Percentiles rank a stretch among this genome's conserved stretches.
phyloP scores from a whole-genome alignment of 1,140 invertebrate species.

The Tetragonula clypearis region DNA sequence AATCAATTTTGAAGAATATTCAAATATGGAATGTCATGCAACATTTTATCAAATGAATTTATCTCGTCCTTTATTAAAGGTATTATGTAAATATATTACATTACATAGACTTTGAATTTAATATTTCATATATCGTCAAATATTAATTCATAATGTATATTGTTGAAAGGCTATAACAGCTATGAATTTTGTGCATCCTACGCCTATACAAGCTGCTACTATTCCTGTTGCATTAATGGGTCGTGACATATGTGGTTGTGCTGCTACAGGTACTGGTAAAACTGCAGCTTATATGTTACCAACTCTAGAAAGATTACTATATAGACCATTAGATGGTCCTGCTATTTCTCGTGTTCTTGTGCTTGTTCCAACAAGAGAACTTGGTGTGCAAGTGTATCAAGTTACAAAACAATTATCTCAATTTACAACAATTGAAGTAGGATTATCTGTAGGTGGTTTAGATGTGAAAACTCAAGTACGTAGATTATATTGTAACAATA shows the following conservation, averaged over 20 bases:
- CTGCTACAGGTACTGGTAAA: conserved; percentile 99
- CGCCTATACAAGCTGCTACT: conserved; percentile 97
- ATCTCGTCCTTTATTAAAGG: conserved; percentile 93
- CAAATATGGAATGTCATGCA: conserved; percentile 86
- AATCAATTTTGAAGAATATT: conserved; percentile 89
- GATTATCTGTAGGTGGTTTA: conserved; percentile 94
- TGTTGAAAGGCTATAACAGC: conserved; percentile 88
- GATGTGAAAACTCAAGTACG: conserved; percentile 94
- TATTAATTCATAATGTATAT: conserved; percentile 15
- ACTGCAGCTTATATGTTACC: conserved; percentile 99
- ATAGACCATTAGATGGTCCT: conserved; percentile 85
- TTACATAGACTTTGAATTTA: background rate
- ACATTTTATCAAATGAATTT: conserved; percentile 97
- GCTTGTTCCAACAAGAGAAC: conserved; percentile 97
- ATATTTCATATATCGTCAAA: conserved; percentile 21
- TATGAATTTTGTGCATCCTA: conserved; percentile 95
- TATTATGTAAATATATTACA: conserved; percentile 58
- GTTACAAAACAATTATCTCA: conserved; percentile 96
- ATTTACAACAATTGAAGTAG: conserved; percentile 92
- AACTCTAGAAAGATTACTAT: conserved; percentile 95
- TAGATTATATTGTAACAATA: conserved; percentile 12
- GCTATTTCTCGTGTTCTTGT: conserved; percentile 93
- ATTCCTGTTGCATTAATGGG: conserved; percentile 95
- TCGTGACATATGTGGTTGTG: conserved; percentile 96
- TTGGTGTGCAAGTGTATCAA: conserved; percentile 97